A percentile compares a stretch with the other conserved stretches of the same genome.
phyloP scores from a whole-genome alignment of 2,888 invertebrate genomes.

The Pandemis corylana region DNA sequence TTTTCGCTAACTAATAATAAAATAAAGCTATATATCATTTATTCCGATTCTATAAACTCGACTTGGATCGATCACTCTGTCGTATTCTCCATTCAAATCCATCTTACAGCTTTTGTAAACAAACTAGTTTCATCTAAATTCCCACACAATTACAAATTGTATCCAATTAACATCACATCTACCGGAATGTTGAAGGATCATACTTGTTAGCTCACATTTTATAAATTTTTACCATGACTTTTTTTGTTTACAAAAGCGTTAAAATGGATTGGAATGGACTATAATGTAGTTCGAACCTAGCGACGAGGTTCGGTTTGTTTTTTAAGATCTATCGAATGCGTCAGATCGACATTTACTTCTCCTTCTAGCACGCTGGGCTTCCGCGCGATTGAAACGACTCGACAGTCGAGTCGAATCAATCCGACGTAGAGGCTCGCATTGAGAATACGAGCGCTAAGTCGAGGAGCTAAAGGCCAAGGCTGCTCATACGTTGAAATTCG shows the following conservation, averaged over 20 bases:
- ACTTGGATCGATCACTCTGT: constrained; percentile 41
- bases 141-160: too few relatives aligned
- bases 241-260: too few relatives aligned
- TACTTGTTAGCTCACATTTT: too few relatives aligned
- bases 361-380: constrained; percentile 49
- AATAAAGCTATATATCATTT: constrained; percentile 44
- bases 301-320: constrained; percentile 44
- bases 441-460: constrained; percentile 10
- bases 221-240: too few relatives aligned
- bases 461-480: constrained; percentile 9
- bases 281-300: constrained; percentile 48
- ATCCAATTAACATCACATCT: too few relatives aligned
- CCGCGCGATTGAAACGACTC: constrained; percentile 51
- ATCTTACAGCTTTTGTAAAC: too few relatives aligned
- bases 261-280: too few relatives aligned
- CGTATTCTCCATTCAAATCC: background rate
- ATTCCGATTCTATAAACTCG: constrained; percentile 26
- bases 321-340: constrained; percentile 3
- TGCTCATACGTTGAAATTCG: constrained; percentile 13
- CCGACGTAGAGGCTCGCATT: constrained; percentile 15
- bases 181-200: too few relatives aligned
- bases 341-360: constrained; percentile 70
- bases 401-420: constrained; percentile 31
- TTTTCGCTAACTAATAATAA: constrained; percentile 50
- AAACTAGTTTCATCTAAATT: too few relatives aligned